A percentile compares a stretch with the other conserved stretches of the same genome.
Evolutionary conservation across 2,888 invertebrate species (phyloP).

Genomic region (Hipparchia semele): DNA sequence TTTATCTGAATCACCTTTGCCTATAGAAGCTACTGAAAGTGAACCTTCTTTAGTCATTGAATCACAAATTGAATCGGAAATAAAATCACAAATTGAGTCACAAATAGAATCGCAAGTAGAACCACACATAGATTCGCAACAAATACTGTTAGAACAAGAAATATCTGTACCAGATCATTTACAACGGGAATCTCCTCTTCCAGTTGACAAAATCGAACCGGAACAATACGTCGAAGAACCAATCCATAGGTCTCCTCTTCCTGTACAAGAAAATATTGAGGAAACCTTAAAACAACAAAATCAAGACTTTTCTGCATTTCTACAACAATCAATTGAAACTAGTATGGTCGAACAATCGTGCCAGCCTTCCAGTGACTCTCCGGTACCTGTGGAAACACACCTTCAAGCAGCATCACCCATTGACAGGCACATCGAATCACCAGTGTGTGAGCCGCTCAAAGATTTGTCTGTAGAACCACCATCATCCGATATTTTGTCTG

Average conservation of each 20-base stretch:
- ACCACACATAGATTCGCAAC: background rate
- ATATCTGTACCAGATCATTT: slow-evolving; percentile 24
- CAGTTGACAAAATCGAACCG: slow-evolving; percentile 30
- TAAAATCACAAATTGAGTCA: background rate
- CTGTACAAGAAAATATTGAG: slow-evolving; percentile 17
- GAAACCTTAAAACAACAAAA: slow-evolving; percentile 12
- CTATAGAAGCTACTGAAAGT: slow-evolving; percentile 26
- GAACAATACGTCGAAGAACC: background rate
- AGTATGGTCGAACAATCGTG: background rate
- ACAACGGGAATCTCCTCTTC: slow-evolving; percentile 34
- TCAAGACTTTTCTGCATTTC: background rate
- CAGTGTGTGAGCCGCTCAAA: slow-evolving; percentile 1
- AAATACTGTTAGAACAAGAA: slow-evolving; percentile 26
- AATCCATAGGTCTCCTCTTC: slow-evolving; percentile 25
- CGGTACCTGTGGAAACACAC: slow-evolving; percentile 28
- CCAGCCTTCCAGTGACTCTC: slow-evolving; percentile 25
- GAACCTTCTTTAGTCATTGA: slow-evolving; percentile 13
- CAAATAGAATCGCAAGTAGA: slow-evolving; percentile 3
- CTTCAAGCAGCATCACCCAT: slow-evolving; percentile 30
- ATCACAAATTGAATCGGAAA: background rate
- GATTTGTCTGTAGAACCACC: slow-evolving; percentile 12
- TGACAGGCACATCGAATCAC: slow-evolving; percentile 18
- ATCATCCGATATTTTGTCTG: background rate
- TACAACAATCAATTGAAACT: background rate
- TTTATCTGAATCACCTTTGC: slow-evolving; percentile 31